These are phyloP conservation scores for Tapirus terrestris DNA, from an alignment of 2,113 vertebrate genomes.

Conservation along the genomic window DNA sequence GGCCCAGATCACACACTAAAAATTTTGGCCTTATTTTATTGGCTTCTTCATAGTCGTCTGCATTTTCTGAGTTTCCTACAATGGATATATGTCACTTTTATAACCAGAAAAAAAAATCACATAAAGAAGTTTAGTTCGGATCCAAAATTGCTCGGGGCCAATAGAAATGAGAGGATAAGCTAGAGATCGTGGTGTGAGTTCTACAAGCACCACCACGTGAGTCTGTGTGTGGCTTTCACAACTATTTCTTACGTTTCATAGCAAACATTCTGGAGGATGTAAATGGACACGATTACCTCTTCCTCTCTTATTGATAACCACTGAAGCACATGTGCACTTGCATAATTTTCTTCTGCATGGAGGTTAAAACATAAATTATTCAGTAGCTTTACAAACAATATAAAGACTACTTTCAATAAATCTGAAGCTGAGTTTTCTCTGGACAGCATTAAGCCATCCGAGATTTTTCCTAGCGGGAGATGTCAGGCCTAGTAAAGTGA, in stretches of 20 bases:
- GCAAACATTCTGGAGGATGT: not conserved
- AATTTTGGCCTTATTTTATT: not conserved
- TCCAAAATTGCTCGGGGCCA: not conserved
- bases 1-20: slow-evolving; percentile 23
- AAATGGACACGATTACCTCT: not conserved
- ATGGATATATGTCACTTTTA: not conserved
- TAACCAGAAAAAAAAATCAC: not conserved
- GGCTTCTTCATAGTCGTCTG: not conserved
- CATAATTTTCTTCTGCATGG: slow-evolving; percentile 33
- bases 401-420: slow-evolving; percentile 63
- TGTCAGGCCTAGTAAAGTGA: not conserved
- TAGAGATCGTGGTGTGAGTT: not conserved
- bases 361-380: slow-evolving; percentile 58
- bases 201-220: not conserved
- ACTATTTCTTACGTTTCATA: not conserved
- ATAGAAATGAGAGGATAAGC: not conserved
- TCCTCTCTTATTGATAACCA: not conserved
- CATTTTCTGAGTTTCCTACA: slow-evolving; percentile 45
- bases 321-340: not conserved
- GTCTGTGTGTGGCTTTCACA: not conserved
- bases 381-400: slow-evolving; percentile 49
- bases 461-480: not conserved
- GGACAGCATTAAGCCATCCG: slow-evolving; percentile 42
- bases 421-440: slow-evolving; percentile 45
- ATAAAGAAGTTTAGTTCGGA: slow-evolving; percentile 32